These are phyloP conservation scores for Leptura quadrifasciata DNA, from an alignment of 2,888 invertebrate genomes.

Conservation along the genomic window DNA sequence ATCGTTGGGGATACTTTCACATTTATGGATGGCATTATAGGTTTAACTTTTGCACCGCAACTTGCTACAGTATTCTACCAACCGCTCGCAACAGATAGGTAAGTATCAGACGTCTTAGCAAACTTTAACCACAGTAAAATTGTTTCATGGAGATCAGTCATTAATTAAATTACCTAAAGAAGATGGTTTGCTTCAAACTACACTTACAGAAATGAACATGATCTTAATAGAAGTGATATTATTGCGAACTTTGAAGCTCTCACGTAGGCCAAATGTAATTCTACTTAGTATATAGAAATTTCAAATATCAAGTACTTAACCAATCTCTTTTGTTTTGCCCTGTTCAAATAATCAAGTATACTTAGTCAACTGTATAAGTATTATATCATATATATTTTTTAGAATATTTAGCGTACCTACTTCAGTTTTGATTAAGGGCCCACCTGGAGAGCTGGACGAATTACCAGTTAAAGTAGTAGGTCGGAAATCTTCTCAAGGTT, in stretches of 20 bases:
- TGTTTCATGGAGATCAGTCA: too few species aligned
- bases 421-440: constrained; percentile 83
- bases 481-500: constrained; percentile 89
- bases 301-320: too few species aligned
- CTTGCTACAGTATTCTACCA: constrained; percentile 81
- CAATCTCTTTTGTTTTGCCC: too few species aligned
- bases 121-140: background rate
- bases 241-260: too few species aligned
- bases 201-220: background rate
- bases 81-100: constrained; percentile 84
- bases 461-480: constrained; percentile 87
- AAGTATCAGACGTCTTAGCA: constrained; percentile 18
- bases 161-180: too few species aligned
- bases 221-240: too few species aligned
- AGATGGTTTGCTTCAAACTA: too few species aligned
- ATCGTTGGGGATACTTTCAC: constrained; percentile 82
- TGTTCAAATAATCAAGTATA: too few species aligned
- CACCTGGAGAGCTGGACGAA: constrained; percentile 81
- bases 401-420: constrained; percentile 87
- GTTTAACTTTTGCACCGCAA: constrained; percentile 81
- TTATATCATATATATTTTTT: constrained; percentile 61
- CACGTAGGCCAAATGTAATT: too few species aligned
- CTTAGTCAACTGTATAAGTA: too few species aligned
- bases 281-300: too few species aligned
- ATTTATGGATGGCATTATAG: constrained; percentile 85